A percentile compares a stretch with the other conserved stretches of the same genome.
Evolutionary conservation across 2,888 invertebrate genomes (phyloP).

Genomic region (Rhingia campestris): DNA sequence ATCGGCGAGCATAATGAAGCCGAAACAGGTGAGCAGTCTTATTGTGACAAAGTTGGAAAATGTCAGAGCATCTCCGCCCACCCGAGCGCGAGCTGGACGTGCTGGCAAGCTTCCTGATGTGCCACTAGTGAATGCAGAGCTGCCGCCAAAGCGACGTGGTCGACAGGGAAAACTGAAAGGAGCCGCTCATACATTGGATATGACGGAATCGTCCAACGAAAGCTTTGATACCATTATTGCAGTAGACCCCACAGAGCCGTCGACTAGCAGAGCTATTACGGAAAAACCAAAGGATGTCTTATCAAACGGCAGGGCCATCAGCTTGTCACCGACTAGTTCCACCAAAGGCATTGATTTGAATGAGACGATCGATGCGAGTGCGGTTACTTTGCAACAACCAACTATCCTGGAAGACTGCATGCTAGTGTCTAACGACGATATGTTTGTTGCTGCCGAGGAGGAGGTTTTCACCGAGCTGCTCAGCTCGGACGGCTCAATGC

Average conservation of each 20-base stretch:
- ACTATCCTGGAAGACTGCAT: constrained; percentile 34
- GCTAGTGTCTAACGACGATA: constrained; percentile 43
- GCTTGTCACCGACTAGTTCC: constrained; percentile 41
- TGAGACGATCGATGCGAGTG: constrained; percentile 52
- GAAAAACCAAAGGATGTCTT: background rate
- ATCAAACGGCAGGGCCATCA: constrained; percentile 7
- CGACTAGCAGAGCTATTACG: background rate
- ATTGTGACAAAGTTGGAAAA: constrained; percentile 80
- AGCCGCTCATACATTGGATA: constrained; percentile 2
- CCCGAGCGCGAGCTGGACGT: background rate
- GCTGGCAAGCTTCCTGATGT: background rate
- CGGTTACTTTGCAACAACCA: constrained; percentile 50
- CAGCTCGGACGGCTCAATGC: constrained; percentile 50
- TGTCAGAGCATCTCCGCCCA: background rate
- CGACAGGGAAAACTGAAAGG: constrained; percentile 75
- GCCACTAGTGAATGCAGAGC: background rate
- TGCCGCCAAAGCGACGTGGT: constrained; percentile 75
- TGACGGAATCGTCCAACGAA: constrained; percentile 48
- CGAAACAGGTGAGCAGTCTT: constrained; percentile 57
- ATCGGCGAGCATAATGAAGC: constrained; percentile 75
- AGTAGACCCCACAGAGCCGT: background rate
- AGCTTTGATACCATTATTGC: background rate
- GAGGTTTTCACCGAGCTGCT: constrained; percentile 36
- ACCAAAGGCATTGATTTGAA: constrained; percentile 64
- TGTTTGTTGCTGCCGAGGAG: constrained; percentile 55